Evolutionary conservation across 2,113 vertebrate species (phyloP).

Genomic region (Tapirus terrestris): DNA sequence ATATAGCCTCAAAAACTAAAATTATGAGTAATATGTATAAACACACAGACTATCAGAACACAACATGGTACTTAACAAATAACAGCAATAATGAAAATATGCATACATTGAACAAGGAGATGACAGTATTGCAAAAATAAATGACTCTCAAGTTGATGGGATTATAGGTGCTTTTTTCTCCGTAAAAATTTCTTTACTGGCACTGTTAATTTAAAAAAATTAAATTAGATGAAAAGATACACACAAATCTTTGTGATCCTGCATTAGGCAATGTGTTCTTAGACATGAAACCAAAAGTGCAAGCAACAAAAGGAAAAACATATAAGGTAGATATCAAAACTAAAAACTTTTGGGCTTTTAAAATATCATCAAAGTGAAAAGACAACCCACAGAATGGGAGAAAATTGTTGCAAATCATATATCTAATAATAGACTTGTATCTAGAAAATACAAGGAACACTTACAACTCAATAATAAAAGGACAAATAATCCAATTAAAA

Average conservation of each 20-base stretch:
- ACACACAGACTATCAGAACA: slow-evolving; percentile 1
- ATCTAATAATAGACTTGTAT: neutral
- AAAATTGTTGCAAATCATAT: neutral
- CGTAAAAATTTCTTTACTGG: neutral
- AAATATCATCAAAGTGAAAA: slow-evolving; percentile 30
- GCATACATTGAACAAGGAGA: neutral
- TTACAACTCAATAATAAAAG: neutral
- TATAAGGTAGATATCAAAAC: neutral
- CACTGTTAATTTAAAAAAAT: neutral
- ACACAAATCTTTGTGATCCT: neutral
- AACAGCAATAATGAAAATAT: slow-evolving; percentile 38
- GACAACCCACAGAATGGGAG: neutral
- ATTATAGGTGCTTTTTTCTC: neutral
- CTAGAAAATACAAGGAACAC: neutral
- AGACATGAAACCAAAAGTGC: neutral
- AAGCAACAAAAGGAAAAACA: neutral
- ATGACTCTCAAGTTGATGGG: neutral
- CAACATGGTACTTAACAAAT: neutral
- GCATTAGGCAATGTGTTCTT: neutral
- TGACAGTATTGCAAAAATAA: neutral
- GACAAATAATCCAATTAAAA: neutral
- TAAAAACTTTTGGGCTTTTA: neutral
- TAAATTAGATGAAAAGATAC: slow-evolving; percentile 12
- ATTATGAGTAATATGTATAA: neutral
- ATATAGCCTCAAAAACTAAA: slow-evolving; percentile 5